Conservation (phyloP, 2,888 invertebrate genomes). For the Meiosimyza decipiens region DNA sequence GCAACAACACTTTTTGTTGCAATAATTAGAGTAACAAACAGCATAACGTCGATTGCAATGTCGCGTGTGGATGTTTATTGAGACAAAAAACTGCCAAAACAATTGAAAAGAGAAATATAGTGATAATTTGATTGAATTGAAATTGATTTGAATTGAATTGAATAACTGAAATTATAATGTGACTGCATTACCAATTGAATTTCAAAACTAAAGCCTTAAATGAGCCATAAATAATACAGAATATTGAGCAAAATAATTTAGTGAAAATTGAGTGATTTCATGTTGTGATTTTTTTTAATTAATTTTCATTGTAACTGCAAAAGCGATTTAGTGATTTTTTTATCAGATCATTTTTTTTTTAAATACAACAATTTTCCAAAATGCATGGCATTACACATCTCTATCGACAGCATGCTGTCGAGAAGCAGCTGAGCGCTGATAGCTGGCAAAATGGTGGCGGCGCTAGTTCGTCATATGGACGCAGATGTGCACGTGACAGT, state of each 20-base stretch:
- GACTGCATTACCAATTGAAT: conserved; percentile 20
- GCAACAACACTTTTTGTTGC: background rate
- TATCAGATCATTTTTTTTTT: too few relatives aligned
- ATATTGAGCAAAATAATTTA: background rate
- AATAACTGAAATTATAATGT: conserved; percentile 18
- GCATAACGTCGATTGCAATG: conserved; percentile 16
- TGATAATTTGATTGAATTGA: too few relatives aligned
- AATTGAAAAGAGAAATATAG: too few relatives aligned
- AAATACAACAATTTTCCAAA: conserved; percentile 37
- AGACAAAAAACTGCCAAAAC: background rate
- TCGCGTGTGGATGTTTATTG: conserved; percentile 19
- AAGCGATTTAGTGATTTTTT: too few relatives aligned
- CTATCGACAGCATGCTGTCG: conserved; percentile 66
- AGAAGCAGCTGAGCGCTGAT: conserved; percentile 68
- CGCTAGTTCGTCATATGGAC: conserved; percentile 44
- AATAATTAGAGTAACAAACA: conserved; percentile 1
- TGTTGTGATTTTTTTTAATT: conserved; percentile 52
- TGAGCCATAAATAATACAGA: too few relatives aligned
- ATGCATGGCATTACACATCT: conserved; percentile 67
- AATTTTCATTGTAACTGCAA: too few relatives aligned
- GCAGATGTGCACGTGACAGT: conserved; percentile 47
- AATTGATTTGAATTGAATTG: background rate
- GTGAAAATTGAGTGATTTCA: conserved; percentile 32
- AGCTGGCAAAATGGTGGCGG: conserved; percentile 66
- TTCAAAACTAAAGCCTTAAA: conserved; percentile 2